Evolutionary conservation across 2,888 invertebrate species (phyloP), one percentile per base, ranked within the genome.

Genomic region (Pammene fasciana): DNA sequence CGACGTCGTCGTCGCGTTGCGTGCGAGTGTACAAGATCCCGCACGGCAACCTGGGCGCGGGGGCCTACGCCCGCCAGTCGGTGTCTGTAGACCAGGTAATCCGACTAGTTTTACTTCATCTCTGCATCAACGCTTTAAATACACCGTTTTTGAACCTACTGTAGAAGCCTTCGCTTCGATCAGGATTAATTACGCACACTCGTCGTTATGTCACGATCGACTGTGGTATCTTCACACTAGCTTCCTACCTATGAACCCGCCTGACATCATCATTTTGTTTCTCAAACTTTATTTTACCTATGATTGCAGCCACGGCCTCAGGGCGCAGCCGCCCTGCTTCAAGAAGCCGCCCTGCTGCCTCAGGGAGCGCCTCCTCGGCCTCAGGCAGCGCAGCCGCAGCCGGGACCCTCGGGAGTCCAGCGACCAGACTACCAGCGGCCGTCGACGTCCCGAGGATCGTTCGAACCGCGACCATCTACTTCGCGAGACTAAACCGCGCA

Each of bases 11-110:
- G 13, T 26, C 57, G 14, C 86, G 92, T 0, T 92, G 91, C 72
- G 92, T 92, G 67, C 86, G 91, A 36, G 89, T 92, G 74, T 92
- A 90, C 83, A 90, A 87, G 75, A 90, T 92, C 67, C 92, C 92
- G 14, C 91, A 90, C 74, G 89, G 90, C 79, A 92, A 92, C 80
- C 82, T 92, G 18, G 90, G 92, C 79, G 90, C 90, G 0, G 90
- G 90, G 61, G 83, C 90, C 0, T 91, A 92, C 80, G 92, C 91
- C 74, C 81, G 92, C 6, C 92, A 92, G 75, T 90, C 91, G 0
- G 90, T 91, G 6, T 91, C 92, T 9, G 91, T 91, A 0, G 92
- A 92, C 76, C 92, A 91, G 74, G 91, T 91, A 26, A 8, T 8
- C 8, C 11, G 7, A 14, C 46, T 5, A 46, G 14, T 13, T 43